These are phyloP conservation scores for Boulengeromyrus knoepffleri DNA, from an alignment of 2,113 vertebrate species.

Conservation along the genomic window DNA sequence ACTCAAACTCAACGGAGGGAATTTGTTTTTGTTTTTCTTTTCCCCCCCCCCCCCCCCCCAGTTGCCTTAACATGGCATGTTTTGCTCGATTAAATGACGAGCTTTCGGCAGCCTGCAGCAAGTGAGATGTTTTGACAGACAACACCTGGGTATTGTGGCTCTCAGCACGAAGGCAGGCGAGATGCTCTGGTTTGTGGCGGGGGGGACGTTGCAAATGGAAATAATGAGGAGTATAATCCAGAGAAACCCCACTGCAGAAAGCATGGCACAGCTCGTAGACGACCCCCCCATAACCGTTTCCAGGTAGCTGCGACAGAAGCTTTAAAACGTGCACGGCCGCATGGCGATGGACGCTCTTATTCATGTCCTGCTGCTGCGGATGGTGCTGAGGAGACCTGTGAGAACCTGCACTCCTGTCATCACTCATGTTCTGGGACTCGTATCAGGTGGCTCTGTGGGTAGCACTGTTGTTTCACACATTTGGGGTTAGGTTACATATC, in stretches of 20 bases:
- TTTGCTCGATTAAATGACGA: conserved; percentile 30
- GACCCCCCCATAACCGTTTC: background rate
- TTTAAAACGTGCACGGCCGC: background rate
- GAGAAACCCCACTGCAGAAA: background rate
- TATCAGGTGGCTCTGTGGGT: background rate
- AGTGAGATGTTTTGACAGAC: conserved; percentile 10
- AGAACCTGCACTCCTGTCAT: background rate
- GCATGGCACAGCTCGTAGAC: background rate
- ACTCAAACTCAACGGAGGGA: background rate
- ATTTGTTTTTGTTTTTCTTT: conserved; percentile 9
- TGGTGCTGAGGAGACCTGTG: background rate
- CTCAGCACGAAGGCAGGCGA: background rate
- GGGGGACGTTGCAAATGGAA: background rate
- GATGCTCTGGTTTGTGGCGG: background rate
- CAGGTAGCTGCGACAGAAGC: background rate
- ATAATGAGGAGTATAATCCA: background rate
- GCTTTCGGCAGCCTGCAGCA: background rate
- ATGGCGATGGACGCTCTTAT: background rate
- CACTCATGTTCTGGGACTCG: background rate
- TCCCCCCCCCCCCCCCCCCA: background rate
- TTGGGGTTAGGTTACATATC: background rate
- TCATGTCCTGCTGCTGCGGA: background rate
- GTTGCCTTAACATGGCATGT: conserved; percentile 20
- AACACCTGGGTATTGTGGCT: background rate
- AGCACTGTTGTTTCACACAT: background rate